phyloP scores from a whole-genome alignment of 2,888 invertebrate species.

The Archips crataeganus region DNA sequence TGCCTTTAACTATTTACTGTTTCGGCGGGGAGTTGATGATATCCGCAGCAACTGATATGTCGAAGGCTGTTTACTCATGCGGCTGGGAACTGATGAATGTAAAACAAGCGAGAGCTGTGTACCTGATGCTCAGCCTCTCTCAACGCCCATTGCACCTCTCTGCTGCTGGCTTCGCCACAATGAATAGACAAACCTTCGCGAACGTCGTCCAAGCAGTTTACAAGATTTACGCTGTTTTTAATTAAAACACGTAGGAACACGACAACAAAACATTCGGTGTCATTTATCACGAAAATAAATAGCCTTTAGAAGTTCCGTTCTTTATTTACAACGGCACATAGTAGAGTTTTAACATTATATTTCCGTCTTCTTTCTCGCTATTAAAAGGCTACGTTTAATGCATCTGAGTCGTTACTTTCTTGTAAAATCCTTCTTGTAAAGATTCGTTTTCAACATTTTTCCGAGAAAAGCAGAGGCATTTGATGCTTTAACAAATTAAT shows the following conservation, averaged over 20 bases:
- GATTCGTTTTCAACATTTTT: not conserved
- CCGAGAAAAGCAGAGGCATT: not conserved
- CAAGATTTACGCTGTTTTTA: constrained; percentile 70
- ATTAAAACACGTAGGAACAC: constrained; percentile 50
- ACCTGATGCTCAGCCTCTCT: constrained; percentile 59
- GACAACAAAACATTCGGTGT: not conserved
- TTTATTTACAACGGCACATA: constrained; percentile 6
- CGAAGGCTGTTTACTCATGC: constrained; percentile 57
- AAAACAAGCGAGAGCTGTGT: constrained; percentile 57
- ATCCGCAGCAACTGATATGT: constrained; percentile 59
- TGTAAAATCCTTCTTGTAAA: not conserved
- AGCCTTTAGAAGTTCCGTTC: not conserved
- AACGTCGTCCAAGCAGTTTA: constrained; percentile 65
- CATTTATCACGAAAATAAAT: not conserved
- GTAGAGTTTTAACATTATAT: constrained; percentile 1
- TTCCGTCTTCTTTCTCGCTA: not conserved
- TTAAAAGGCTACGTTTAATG: not conserved
- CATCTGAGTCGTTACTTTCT: not conserved
- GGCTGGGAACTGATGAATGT: constrained; percentile 66
- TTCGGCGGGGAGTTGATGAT: constrained; percentile 68
- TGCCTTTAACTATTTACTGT: constrained; percentile 67
- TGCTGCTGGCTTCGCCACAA: constrained; percentile 63
- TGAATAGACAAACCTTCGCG: constrained; percentile 68
- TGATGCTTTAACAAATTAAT: constrained; percentile 29
- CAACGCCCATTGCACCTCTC: constrained; percentile 61